These are phyloP conservation scores for Tenthredo distinguenda DNA, from an alignment of 2,888 invertebrate species.

Conservation along the genomic window DNA sequence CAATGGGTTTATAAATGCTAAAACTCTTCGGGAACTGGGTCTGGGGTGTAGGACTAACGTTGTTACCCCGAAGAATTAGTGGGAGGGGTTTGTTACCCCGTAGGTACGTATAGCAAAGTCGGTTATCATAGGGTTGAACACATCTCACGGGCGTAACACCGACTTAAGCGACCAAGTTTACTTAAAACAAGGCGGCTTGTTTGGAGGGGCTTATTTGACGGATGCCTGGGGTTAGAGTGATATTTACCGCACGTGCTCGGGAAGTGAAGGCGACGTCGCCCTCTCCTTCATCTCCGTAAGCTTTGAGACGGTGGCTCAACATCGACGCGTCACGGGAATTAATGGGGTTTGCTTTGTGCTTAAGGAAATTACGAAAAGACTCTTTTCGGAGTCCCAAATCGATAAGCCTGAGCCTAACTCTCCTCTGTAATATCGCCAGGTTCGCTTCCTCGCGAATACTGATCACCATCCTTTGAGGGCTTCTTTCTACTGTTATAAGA, in stretches of 20 bases:
- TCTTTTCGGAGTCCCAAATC: constrained; percentile 13
- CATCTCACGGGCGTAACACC: constrained; percentile 15
- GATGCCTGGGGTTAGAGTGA: constrained; percentile 52
- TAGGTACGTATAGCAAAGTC: background rate
- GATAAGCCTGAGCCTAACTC: constrained; percentile 34
- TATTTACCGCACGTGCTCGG: constrained; percentile 53
- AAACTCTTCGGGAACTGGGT: constrained; percentile 25
- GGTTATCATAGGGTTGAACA: constrained; percentile 21
- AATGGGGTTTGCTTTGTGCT: constrained; percentile 55
- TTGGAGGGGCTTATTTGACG: constrained; percentile 52
- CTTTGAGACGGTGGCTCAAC: constrained; percentile 49
- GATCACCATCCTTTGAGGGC: constrained; percentile 35
- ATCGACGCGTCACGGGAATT: constrained; percentile 53
- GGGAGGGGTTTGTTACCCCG: constrained; percentile 19
- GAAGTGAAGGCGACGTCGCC: constrained; percentile 30
- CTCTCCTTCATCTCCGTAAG: constrained; percentile 17
- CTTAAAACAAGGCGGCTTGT: constrained; percentile 50
- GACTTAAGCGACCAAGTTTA: constrained; percentile 49
- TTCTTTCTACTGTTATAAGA: constrained; percentile 43
- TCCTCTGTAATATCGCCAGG: constrained; percentile 20
- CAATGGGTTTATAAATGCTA: constrained; percentile 38
- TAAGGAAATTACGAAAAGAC: constrained; percentile 43
- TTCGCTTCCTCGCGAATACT: constrained; percentile 39
- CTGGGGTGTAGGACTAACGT: background rate
- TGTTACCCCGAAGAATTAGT: background rate